These are phyloP conservation scores for Ischnura elegans DNA, from an alignment of 2,888 invertebrate species.

Conservation along the genomic window DNA sequence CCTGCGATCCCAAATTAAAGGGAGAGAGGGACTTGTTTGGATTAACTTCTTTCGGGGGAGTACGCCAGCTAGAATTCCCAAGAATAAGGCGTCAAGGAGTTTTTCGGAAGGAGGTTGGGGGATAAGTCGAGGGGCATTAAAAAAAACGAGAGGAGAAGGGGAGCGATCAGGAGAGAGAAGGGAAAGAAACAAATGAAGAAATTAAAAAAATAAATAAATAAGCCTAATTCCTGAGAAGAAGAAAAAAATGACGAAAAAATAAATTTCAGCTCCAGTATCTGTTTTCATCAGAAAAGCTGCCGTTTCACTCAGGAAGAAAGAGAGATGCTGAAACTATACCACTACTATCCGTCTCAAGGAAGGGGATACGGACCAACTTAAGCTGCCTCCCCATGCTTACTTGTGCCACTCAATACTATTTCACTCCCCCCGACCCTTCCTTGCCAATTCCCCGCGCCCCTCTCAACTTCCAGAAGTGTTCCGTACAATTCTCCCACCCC, in stretches of 20 bases:
- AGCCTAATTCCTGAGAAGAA: not conserved
- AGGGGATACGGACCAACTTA: too few species aligned
- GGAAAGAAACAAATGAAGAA: conserved; percentile 2
- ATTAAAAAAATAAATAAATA: not conserved
- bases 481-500: not conserved
- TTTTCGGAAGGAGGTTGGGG: not conserved
- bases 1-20: conserved; percentile 52
- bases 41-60: conserved; percentile 57
- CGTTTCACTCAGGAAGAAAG: not conserved
- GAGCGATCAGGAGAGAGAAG: not conserved
- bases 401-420: conserved; percentile 30
- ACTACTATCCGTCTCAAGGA: conserved; percentile 43
- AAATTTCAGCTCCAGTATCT: not conserved
- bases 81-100: conserved; percentile 48
- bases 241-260: not conserved
- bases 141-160: not conserved
- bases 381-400: not conserved
- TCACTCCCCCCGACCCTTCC: not conserved
- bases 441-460: not conserved
- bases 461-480: not conserved
- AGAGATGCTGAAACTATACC: not conserved
- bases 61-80: conserved; percentile 35
- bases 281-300: not conserved
- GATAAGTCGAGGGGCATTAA: not conserved
- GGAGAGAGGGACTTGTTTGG: conserved; percentile 46